Evolutionary conservation across 2,797 vertebrate genomes (phyloP).

Genomic region (Heliangelus exortis): DNA sequence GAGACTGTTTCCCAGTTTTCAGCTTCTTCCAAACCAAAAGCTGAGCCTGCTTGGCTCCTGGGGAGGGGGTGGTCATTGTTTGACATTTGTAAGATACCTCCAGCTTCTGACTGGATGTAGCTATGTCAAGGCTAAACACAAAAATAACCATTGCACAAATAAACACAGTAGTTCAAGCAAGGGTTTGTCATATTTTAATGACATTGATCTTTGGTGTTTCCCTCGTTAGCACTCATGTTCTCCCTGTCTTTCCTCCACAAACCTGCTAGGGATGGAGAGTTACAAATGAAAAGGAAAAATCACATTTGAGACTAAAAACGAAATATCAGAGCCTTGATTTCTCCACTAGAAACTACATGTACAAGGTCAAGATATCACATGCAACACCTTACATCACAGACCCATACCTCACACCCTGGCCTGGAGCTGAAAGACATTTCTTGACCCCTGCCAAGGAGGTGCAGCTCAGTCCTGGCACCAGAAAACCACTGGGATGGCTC

Average conservation of each 20-base stretch:
- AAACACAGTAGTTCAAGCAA: constrained; percentile 69
- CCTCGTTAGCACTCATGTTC: constrained; percentile 80
- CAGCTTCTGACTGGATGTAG: not conserved
- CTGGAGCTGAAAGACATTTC: constrained; percentile 66
- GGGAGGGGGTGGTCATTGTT: not conserved
- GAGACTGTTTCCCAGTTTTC: not conserved
- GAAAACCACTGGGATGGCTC: constrained; percentile 57
- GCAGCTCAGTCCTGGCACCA: constrained; percentile 62
- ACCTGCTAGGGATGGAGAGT: constrained; percentile 79
- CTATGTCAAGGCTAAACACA: not conserved
- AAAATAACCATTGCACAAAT: constrained; percentile 28
- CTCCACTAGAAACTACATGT: constrained; percentile 85
- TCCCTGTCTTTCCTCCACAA: constrained; percentile 77
- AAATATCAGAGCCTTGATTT: constrained; percentile 83
- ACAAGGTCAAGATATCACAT: constrained; percentile 85
- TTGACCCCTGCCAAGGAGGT: constrained; percentile 51
- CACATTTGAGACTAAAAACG: constrained; percentile 84
- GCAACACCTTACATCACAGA: constrained; percentile 85
- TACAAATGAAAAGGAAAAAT: constrained; percentile 85
- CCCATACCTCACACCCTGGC: constrained; percentile 78
- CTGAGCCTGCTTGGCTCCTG: not conserved
- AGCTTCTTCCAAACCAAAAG: not conserved
- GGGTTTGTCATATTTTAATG: constrained; percentile 84
- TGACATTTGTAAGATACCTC: not conserved
- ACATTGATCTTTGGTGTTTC: constrained; percentile 85